Conservation (phyloP, 2,888 invertebrate species). For the Petrophora chlorosata region DNA sequence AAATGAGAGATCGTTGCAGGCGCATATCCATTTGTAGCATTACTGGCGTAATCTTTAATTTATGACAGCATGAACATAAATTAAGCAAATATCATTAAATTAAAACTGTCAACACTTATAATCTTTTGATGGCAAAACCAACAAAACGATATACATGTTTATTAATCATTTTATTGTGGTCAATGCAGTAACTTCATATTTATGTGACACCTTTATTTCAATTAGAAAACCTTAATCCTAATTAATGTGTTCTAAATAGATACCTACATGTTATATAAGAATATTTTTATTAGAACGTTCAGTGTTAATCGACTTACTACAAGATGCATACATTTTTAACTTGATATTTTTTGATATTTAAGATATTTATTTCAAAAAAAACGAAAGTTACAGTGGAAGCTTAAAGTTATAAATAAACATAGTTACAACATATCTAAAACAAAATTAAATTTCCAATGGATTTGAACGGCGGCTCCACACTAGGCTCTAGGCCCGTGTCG, state of each 20-base stretch:
- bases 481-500: too few relatives aligned
- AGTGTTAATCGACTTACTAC: too few relatives aligned
- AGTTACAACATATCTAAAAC: too few relatives aligned
- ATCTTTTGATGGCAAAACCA: constrained; percentile 12
- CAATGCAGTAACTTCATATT: constrained; percentile 10
- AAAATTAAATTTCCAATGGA: too few relatives aligned
- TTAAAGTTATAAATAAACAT: too few relatives aligned
- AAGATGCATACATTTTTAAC: neutral
- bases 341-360: too few relatives aligned
- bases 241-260: too few relatives aligned
- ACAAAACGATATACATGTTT: constrained; percentile 8
- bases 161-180: constrained; percentile 15
- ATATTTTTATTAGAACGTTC: too few relatives aligned
- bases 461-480: too few relatives aligned
- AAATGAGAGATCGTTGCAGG: constrained; percentile 53
- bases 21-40: constrained; percentile 29
- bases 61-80: constrained; percentile 17
- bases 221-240: constrained; percentile 3
- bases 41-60: constrained; percentile 19
- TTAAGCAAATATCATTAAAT: constrained; percentile 23
- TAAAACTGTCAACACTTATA: constrained; percentile 24
- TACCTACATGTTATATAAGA: too few relatives aligned
- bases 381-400: too few relatives aligned
- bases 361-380: too few relatives aligned
- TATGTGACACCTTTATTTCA: constrained; percentile 17